Evolutionary conservation across 2,797 vertebrate genomes (phyloP).

Genomic region (Crocodylus rhombifer): DNA sequence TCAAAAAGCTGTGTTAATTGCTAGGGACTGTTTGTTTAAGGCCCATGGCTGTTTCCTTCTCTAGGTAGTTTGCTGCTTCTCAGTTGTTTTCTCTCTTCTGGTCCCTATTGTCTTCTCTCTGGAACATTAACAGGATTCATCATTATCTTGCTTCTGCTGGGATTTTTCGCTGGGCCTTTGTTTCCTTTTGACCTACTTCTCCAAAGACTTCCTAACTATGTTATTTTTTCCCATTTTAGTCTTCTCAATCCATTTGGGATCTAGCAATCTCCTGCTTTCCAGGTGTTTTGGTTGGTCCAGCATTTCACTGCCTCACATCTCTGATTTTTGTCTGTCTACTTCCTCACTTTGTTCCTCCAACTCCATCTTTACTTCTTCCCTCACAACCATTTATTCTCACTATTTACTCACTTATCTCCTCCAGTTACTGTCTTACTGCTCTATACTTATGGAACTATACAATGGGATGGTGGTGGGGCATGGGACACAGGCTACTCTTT

Average conservation of each 20-base stretch:
- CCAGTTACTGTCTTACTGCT: conserved; percentile 38
- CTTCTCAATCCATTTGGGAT: background rate
- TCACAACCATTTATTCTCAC: background rate
- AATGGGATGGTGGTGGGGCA: conserved; percentile 10
- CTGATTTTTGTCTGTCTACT: conserved; percentile 18
- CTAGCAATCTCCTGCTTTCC: conserved; percentile 20
- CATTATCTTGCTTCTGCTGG: conserved; percentile 32
- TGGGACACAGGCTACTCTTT: background rate
- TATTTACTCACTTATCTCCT: conserved; percentile 18
- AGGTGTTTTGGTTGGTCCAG: conserved; percentile 32
- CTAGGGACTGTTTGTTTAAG: conserved; percentile 76
- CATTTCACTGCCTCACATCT: conserved; percentile 23
- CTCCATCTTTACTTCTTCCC: conserved; percentile 25
- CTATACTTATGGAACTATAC: conserved; percentile 43
- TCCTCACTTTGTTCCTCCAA: conserved; percentile 10
- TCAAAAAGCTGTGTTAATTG: conserved; percentile 74
- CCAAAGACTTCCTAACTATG: background rate
- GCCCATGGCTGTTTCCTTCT: conserved; percentile 70
- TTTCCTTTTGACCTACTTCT: conserved; percentile 12
- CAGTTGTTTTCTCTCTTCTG: conserved; percentile 51
- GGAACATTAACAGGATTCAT: conserved; percentile 27
- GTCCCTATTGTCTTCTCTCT: conserved; percentile 35
- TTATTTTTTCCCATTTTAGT: background rate
- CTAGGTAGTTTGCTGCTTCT: conserved; percentile 62
- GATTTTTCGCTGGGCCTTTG: conserved; percentile 8